These are phyloP conservation scores for Cynaeus angustus DNA, from an alignment of 2,888 invertebrate species.

Conservation along the genomic window DNA sequence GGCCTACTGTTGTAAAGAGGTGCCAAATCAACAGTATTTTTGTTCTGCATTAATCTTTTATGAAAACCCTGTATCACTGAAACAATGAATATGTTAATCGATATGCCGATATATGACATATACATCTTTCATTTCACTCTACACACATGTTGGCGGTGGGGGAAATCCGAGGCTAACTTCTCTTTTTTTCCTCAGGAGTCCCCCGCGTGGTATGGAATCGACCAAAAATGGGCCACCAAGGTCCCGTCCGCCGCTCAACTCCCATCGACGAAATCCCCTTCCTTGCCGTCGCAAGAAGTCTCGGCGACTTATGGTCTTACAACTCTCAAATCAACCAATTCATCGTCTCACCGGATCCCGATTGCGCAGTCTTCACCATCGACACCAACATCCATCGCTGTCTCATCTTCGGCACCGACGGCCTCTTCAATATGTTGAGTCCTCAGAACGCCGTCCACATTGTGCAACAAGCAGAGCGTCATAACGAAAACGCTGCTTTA, in stretches of 20 bases:
- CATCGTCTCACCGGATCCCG: constrained; percentile 98
- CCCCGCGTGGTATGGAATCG: constrained; percentile 98
- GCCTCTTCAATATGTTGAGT: constrained; percentile 96
- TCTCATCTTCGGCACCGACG: constrained; percentile 96
- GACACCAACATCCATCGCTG: constrained; percentile 87
- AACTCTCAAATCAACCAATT: constrained; percentile 93
- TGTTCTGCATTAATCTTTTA: no score
- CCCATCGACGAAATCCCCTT: constrained; percentile 96
- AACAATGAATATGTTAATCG: no score
- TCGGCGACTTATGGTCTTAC: constrained; percentile 99
- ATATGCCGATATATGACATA: no score
- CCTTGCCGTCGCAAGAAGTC: constrained; percentile 94
- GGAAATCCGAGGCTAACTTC: no score
- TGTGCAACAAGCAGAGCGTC: constrained; percentile 87
- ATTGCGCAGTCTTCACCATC: constrained; percentile 89
- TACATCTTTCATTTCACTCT: no score
- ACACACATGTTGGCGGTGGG: no score
- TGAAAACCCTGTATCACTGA: no score
- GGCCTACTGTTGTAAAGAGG: no score
- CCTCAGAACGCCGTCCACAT: constrained; percentile 88
- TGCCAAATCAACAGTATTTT: no score
- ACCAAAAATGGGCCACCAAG: constrained; percentile 87
- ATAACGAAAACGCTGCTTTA: constrained; percentile 81
- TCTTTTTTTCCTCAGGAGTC: constrained; percentile 78
- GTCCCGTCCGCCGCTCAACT: constrained; percentile 92